Percentiles rank a stretch among this genome's conserved stretches.
phyloP scores from a whole-genome alignment of 2,797 vertebrate genomes.

The Oophaga sylvatica region DNA sequence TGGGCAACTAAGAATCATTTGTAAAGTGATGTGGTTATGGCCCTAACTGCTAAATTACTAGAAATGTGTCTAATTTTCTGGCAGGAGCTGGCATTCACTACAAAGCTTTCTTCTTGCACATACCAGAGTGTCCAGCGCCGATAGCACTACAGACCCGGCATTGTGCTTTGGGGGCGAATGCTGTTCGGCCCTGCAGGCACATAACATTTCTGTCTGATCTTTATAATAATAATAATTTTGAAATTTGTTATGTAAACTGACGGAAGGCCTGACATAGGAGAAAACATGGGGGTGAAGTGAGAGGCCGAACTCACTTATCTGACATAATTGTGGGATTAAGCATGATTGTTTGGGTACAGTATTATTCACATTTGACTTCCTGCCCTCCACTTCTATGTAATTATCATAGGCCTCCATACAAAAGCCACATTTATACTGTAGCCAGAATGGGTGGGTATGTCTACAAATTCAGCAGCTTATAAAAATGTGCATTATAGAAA shows the following conservation, averaged over 20 bases:
- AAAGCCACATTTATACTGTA: background rate
- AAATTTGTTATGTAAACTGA: conserved; percentile 28
- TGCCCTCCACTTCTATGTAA: background rate
- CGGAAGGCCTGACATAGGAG: background rate
- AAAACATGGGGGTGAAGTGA: conserved; percentile 8
- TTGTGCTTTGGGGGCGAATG: conserved; percentile 24
- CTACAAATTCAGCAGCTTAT: too few species aligned
- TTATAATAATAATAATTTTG: conserved; percentile 41
- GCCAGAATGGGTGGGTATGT: too few species aligned
- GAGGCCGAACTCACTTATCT: background rate
- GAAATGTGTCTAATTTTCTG: background rate
- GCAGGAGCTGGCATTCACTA: conserved; percentile 8
- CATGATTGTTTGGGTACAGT: background rate
- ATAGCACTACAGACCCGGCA: conserved; percentile 32
- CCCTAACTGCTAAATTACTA: background rate
- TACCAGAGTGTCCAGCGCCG: conserved; percentile 2
- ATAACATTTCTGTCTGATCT: conserved; percentile 31
- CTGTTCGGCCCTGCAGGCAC: conserved; percentile 42
- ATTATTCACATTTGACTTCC: background rate
- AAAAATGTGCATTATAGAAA: too few species aligned
- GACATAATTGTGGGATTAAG: background rate
- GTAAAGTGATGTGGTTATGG: conserved; percentile 6
- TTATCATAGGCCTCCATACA: background rate
- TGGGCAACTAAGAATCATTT: background rate
- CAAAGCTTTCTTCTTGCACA: conserved; percentile 15